Base-by-base conservation (phyloP, 2,888 invertebrate genomes). In the Ecliptopera silaceata region DNA sequence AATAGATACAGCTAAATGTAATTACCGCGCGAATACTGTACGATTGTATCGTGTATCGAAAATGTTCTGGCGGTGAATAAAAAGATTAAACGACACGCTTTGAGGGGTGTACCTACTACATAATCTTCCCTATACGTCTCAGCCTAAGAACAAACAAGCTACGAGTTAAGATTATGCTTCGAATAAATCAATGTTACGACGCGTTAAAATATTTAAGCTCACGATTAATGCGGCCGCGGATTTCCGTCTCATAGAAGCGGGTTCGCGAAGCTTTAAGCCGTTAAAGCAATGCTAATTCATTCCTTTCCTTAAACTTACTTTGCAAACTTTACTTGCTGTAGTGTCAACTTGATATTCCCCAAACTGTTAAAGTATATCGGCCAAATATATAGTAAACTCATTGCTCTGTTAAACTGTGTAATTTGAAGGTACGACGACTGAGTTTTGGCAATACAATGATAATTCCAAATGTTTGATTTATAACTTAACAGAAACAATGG, bases 131-230 rank as follows among this genome's bases (percentile, higher is more conserved):
- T 85, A 87, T 87, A 88, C 85, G 84, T 88, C 86, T 86, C 76
- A 88, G 88, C 84, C 86, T 79, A 78, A 82, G 84, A 85, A 89
- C 89, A 90, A 91, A 91, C 90, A 91, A 86, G 83, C 88, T 86
- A 80, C 85, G 84, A 82, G 85, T 81, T 78, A 80, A 87, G 90
- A 90, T 90, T 90, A 89, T 82, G 82, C 79, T 81, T 69, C 75
- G 84, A 87, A 91, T 90, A 91, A 91, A 91, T 91, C 90, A 90
- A 89, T 90, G 89, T 88, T 89, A 86, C 88, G 85, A 86, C 86
- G 89, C 86, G 89, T 90, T 90, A 88, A 89, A 91, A 90, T 89
- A 88, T 91, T 89, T 88, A 90, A 90, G 87, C 86, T 84, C 80
- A 83, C 88, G 89, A 88, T 89, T 89, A 90, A 89, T 89, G 88